Conservation (phyloP, 2,797 vertebrate genomes). For the Hybognathus amarus region DNA sequence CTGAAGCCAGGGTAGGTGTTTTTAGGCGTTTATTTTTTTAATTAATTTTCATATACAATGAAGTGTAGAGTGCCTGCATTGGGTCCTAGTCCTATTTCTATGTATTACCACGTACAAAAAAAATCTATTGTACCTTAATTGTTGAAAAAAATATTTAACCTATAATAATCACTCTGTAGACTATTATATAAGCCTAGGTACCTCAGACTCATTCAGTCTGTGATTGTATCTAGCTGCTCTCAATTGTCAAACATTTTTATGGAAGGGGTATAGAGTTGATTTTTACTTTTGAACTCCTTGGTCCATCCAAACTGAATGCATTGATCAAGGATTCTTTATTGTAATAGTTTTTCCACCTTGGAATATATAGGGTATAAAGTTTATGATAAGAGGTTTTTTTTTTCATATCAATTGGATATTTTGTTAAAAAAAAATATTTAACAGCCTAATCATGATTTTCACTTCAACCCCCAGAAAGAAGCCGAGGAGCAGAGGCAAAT, state of each 20-base stretch:
- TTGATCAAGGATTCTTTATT: slow-evolving; percentile 2
- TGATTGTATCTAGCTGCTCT: not conserved
- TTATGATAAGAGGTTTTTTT: not conserved
- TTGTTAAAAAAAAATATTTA: slow-evolving; percentile 4
- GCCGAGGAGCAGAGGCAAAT: not conserved
- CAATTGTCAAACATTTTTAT: not conserved
- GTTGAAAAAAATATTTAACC: too few species aligned
- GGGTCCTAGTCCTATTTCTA: too few species aligned
- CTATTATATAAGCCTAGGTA: not conserved
- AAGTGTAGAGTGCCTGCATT: too few species aligned
- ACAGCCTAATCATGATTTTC: slow-evolving; percentile 5
- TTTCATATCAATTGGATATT: not conserved
- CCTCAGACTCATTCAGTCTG: not conserved
- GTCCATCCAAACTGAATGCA: not conserved
- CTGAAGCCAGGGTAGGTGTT: too few species aligned
- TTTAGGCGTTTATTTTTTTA: too few species aligned
- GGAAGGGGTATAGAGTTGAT: not conserved
- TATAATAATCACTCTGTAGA: not conserved
- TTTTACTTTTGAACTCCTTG: slow-evolving; percentile 1
- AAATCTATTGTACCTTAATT: too few species aligned
- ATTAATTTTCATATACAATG: too few species aligned
- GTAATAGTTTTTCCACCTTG: not conserved
- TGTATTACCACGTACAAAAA: too few species aligned
- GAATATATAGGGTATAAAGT: not conserved
- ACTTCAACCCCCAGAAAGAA: too few species aligned